Base-by-base conservation (phyloP, 92 coral and sea anemone genomes). In the Heliopora coerulea region DNA sequence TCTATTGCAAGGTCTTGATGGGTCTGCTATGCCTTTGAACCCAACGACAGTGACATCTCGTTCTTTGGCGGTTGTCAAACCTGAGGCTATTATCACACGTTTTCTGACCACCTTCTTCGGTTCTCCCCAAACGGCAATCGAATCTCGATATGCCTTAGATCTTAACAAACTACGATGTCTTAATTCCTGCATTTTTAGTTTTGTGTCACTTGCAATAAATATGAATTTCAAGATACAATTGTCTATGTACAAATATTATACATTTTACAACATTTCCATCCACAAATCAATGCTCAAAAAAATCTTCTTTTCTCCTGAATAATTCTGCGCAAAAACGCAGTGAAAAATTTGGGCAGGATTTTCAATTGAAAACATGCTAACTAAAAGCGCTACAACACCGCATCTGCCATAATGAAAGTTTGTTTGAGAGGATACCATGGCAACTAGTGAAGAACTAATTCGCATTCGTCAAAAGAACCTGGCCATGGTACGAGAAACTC, bases 111-210 rank as follows among this genome's bases (percentile, higher is more conserved):
- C 52, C 10, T 79, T 79, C 15, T 48, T 82, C 12, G 91, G 86
- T 74, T 88, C 95, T 8, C 96, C 93, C 89, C 93, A 87, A 69
- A 69, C 77, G 44, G 79, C 76, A 32, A 93, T 79, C 5, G 89
- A 68, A 4, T 93, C 98, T 11, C 98, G 98, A 58, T 85, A 93
- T 56, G 85, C 89, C 88, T 90, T 93, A 21, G 96, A 85, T 17
- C 87, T 90, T 17, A 64, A 41, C 27, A 93, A 88, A 73, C 83
- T 86, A 34, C 92, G 85, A 50, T 79, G 42, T 68, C 83, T 89
- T 27, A 87, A 33, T 39, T 70, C 49, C 63, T 49, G 56, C 49
- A 70, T 31, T 0, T 62, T 8, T 33, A 58, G n/a, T 18, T 19
- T 32, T 27, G 3, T 30, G 24, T 28, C n/a, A n/a, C n/a, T n/a